Percentiles rank a stretch among this genome's conserved stretches.
These are phyloP conservation scores for Pterocles gutturalis DNA, from an alignment of 2,113 vertebrate genomes.

Conservation along the genomic window DNA sequence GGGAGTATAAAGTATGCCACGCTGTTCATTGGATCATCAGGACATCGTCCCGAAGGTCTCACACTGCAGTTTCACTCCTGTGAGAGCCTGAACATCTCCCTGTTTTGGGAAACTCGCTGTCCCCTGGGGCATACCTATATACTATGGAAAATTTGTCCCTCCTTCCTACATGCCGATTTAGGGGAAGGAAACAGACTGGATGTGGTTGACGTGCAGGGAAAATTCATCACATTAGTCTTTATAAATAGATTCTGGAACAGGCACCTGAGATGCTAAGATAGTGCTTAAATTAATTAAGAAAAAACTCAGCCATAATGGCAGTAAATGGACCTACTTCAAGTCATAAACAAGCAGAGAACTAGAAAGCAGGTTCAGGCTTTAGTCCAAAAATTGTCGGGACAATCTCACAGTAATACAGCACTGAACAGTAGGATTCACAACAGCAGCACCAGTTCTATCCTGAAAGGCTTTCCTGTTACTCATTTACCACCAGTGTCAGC, in stretches of 20 bases:
- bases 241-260: not conserved
- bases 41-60: not conserved
- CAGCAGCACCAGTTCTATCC: not conserved
- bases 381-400: not conserved
- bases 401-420: not conserved
- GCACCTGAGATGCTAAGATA: not conserved
- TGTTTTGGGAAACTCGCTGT: not conserved
- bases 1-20: rapidly evolving
- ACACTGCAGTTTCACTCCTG: not conserved
- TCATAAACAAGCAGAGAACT: not conserved
- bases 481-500: not conserved
- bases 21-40: not conserved
- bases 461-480: not conserved
- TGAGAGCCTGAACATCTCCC: not conserved
- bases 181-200: not conserved
- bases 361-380: not conserved
- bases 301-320: not conserved
- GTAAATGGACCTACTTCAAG: not conserved
- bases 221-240: not conserved
- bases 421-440: not conserved
- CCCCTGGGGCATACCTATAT: not conserved
- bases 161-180: not conserved
- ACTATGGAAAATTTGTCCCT: not conserved
- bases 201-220: not conserved
- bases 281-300: not conserved